Conservation (phyloP, 2,888 invertebrate species). For the Choristoneura rosaceana region DNA sequence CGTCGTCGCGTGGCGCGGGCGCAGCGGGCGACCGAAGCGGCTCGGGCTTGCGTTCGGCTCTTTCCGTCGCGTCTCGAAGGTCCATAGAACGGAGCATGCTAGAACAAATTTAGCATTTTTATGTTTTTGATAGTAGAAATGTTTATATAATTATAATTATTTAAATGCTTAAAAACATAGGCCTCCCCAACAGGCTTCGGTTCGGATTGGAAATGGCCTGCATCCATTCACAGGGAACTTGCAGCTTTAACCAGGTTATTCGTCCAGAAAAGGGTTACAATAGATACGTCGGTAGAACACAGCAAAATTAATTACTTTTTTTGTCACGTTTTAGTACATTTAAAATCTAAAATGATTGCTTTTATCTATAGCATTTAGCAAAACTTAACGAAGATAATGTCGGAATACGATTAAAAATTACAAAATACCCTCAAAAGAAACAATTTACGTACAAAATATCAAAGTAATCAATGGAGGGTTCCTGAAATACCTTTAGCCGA, state of each 20-base stretch:
- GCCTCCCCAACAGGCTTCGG: too few species aligned
- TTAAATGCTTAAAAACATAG: too few species aligned
- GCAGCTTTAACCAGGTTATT: too few species aligned
- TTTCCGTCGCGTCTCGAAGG: conserved; percentile 59
- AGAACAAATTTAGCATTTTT: conserved; percentile 53
- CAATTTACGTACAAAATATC: conserved; percentile 39
- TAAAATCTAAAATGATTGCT: neutral
- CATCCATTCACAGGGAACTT: too few species aligned
- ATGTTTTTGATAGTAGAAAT: neutral
- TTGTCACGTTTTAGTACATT: neutral
- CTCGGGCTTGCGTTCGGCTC: conserved; percentile 77
- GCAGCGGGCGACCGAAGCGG: conserved; percentile 79
- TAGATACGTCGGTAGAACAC: too few species aligned
- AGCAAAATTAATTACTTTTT: neutral
- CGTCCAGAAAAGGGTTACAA: too few species aligned
- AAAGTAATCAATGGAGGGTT: conserved; percentile 39
- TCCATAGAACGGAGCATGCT: conserved; percentile 91
- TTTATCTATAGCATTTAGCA: neutral
- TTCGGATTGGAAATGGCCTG: too few species aligned
- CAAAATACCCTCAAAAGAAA: conserved; percentile 19
- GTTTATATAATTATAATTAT: too few species aligned
- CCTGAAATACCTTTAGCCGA: conserved; percentile 45
- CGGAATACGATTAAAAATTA: conserved; percentile 26
- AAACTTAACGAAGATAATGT: conserved; percentile 1
- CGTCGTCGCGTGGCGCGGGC: conserved; percentile 65